These are phyloP conservation scores for Agrochola lota DNA, from an alignment of 2,888 invertebrate species.

Conservation along the genomic window DNA sequence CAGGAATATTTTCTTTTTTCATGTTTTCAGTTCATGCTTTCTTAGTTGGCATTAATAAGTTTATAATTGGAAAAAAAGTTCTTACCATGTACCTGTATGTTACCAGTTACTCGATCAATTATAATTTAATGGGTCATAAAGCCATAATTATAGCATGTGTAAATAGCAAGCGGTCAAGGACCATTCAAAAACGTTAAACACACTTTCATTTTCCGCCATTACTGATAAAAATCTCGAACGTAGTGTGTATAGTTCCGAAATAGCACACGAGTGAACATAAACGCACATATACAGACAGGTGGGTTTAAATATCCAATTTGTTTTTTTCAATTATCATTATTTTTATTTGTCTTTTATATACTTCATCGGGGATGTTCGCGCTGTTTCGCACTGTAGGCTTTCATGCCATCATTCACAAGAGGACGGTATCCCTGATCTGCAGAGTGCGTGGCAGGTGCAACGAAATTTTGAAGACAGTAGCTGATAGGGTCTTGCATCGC, in stretches of 20 bases:
- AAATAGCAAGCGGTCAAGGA: constrained; percentile 7
- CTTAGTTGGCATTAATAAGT: too few species aligned
- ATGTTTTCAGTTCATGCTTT: background rate
- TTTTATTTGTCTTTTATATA: background rate
- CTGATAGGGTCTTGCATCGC: too few species aligned
- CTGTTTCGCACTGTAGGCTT: too few species aligned
- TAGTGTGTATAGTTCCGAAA: background rate
- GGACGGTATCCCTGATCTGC: too few species aligned
- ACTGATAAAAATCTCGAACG: constrained; percentile 29
- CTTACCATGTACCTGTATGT: too few species aligned
- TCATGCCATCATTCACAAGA: too few species aligned
- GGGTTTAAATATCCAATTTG: too few species aligned
- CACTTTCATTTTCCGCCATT: constrained; percentile 11
- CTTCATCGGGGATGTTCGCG: too few species aligned
- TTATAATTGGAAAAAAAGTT: background rate
- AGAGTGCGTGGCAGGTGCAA: too few species aligned
- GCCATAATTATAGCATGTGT: constrained; percentile 23
- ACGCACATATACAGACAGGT: background rate
- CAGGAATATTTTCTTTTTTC: background rate
- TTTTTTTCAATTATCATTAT: too few species aligned
- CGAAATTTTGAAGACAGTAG: too few species aligned
- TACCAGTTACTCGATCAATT: background rate
- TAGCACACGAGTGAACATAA: background rate
- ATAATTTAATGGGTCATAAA: constrained; percentile 10
- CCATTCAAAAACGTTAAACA: constrained; percentile 8